Evolutionary conservation across 2,797 vertebrate species (phyloP), one percentile per base, ranked within the genome.

Genomic region (Paedocypris micromegethes): DNA sequence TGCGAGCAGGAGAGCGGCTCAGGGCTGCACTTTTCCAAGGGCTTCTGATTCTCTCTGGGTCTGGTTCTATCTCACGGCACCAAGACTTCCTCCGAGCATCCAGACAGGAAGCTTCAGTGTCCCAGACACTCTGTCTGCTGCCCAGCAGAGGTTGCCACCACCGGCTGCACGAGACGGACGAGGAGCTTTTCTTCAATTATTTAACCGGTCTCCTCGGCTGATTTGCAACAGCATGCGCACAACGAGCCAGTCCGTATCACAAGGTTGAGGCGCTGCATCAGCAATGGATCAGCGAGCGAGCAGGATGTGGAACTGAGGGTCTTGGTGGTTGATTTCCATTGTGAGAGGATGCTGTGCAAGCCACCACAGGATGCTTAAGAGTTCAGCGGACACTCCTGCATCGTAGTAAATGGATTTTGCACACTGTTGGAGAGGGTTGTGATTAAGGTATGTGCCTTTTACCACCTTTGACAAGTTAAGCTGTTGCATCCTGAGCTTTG

Each of bases 71-170:
- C 23, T 23, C 23, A 23, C 64, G 62, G 45, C 70, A 60, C 45
- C 48, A 39, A 64, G 49, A 64, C 61, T 9, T 59, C 50, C 69
- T 23, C 69, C 64, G 73, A 58, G 61, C 74, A 82, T 79, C 78
- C 79, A 72, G 77, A 79, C 78, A 73, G 73, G 71, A 46, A 52
- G 63, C 48, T 64, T 79, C 67, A 42, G 70, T 75, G 49, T 79
- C 46, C 63, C 74, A 78, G 76, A 73, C 72, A 49, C 72, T 5
- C 53, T 9, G 72, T 76, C 77, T 72, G 72, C 65, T 52, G 54
- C 60, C 60, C 52, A 44, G 9, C 47, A 43, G 8, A 41, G 40
- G 5, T 39, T 49, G 62, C 48, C 43, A 58, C 64, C 43, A 63
- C 67, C 9, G 53, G 66, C 74, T 74, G 61, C 60, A 52, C 59